Evolutionary conservation across 2,113 vertebrate species (phyloP).

Genomic region (Anhinga rufa): DNA sequence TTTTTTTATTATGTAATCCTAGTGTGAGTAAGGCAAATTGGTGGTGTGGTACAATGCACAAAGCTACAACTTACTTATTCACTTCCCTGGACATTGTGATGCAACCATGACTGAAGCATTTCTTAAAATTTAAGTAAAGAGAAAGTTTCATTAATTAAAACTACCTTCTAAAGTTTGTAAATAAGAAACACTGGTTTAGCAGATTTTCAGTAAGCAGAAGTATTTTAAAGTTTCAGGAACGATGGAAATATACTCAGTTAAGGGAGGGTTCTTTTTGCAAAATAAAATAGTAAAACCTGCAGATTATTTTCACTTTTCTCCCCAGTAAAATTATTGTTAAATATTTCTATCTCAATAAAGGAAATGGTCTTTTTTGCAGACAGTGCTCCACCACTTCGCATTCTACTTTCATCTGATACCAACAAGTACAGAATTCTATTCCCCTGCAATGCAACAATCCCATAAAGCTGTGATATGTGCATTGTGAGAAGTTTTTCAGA

Average conservation of each 20-base stretch:
- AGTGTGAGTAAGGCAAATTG: not conserved
- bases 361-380: not conserved
- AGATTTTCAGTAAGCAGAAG: not conserved
- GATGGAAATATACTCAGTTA: not conserved
- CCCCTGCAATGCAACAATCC: not conserved
- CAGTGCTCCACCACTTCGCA: not conserved
- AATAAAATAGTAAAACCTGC: not conserved
- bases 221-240: not conserved
- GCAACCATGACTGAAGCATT: not conserved
- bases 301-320: not conserved
- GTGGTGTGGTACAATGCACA: not conserved
- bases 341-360: not conserved
- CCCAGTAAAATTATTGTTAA: not conserved
- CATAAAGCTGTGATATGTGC: not conserved
- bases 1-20: no score
- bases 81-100: not conserved
- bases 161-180: not conserved
- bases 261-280: no score
- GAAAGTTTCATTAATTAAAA: no score
- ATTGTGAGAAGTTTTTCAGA: not conserved
- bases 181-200: not conserved
- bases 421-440: not conserved
- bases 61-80: not conserved
- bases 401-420: not conserved
- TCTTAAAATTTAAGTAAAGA: not conserved